Base-by-base conservation (phyloP, 2,113 vertebrate genomes). In the Cettia cetti region DNA sequence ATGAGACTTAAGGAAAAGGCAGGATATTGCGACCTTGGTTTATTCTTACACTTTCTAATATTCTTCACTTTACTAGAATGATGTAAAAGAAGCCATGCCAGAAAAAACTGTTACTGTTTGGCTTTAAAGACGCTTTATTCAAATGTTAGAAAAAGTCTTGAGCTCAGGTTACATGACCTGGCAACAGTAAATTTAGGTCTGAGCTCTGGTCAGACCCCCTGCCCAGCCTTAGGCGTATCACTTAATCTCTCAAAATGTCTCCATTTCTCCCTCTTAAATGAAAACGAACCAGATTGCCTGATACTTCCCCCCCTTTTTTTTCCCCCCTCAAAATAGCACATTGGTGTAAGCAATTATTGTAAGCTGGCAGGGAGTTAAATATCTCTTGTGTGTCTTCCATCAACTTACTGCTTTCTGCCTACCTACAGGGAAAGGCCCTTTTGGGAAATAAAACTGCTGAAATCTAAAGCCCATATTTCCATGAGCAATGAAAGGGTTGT, bases 31-130 rank as follows among this genome's bases (percentile, higher is more conserved):
- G 74, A 91, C 66, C 40, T 68, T 42, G 49, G 80, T 89, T 96
- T 75, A 87, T 77, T 44, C 71, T 77, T 82, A 95, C 70, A 94
- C 37, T 74, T 97, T 78, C 79, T 49, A 72, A 95, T 93, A 89
- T 56, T 57, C 44, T 64, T 69, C 2, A 5, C 52, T 82, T 96
- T 82, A 81, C 53, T 66, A 22, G 56, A 54, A 71, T 30, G 72
- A 64, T 69, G 33, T 68, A 56, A 71, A 91, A 94, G 49, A 80
- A 83, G 54, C 64, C 15, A 30, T 66, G 76, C 59, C 74, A 91
- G 89, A 83, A 93, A 89, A 79, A 94, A 91, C 64, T 86, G 63
- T 44, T 90, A 81, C 70, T 76, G 50, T 72, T 94, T 88, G 44
- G 56, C 50, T 94, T 92, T 77, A 89, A 79, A 65, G 16, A 78